Base-by-base conservation (phyloP, 2,888 invertebrate genomes). In the Drosophila yooni region DNA sequence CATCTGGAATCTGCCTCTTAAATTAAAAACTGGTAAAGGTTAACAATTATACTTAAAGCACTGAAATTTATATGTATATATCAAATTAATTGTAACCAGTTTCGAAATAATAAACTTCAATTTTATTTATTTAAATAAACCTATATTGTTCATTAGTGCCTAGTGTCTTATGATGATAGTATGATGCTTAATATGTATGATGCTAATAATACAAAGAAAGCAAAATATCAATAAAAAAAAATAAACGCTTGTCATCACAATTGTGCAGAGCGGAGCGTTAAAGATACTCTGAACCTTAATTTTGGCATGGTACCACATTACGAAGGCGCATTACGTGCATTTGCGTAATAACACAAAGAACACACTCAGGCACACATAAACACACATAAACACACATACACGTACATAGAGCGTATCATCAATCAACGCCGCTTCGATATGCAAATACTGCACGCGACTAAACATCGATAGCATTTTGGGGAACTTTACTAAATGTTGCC, bases 241-340 rank as follows among this genome's bases (percentile, higher is more conserved):
- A 15, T 25, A 25, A 46, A 46, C 53, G 70, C 70, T 52, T 77
- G 81, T 70, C 70, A 65, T 51, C 34, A 57, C 33, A 36, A 70
- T 69, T 72, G 62, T 62, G 71, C 52, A 52, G 36, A 69, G 71
- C 67, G 52, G 48, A 50, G 64, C 46, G 57, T 53, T 50, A 40
- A 58, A 48, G 48, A 21, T 53, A 15, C 33, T 8, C 18, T 68
- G 15, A 53, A 34, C 58, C 51, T 61, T 54, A 60, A 6, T 40
- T 10, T 43, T 31, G 51, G 40, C 57, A 48, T 21, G 60, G 75
- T 59, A 73, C 61, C 70, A 88, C 79, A 70, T 38, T 89, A 88
- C 84, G 89, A 89, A 88, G 89, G 76, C 85, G 88, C 82, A 89
- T 69, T 87, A 60, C 82, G 64, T 88, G 84, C 88, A 82, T 69